A percentile compares a stretch with the other conserved stretches of the same genome.
These are phyloP conservation scores for Rhinichthys osculus DNA, from an alignment of 2,797 vertebrate genomes.

Conservation along the genomic window DNA sequence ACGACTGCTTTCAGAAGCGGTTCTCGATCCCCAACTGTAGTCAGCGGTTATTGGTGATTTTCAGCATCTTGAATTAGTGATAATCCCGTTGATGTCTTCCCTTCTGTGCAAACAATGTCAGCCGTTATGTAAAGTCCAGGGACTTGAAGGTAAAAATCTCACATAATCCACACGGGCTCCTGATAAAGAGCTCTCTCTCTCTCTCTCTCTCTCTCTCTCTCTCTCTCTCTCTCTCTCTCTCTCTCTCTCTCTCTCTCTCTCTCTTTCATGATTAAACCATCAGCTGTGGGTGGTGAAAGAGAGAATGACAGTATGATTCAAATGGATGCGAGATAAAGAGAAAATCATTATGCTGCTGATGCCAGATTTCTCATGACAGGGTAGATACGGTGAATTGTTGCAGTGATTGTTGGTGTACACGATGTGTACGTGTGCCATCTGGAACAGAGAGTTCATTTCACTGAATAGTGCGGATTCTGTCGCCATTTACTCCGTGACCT, in stretches of 20 bases:
- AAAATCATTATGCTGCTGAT: conserved; percentile 22
- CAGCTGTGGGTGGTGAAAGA: conserved; percentile 11
- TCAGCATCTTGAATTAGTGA: neutral
- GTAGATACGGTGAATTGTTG: conserved; percentile 9
- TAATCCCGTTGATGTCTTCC: neutral
- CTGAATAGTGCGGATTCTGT: neutral
- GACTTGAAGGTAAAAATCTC: conserved; percentile 7
- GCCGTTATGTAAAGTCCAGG: conserved; percentile 22
- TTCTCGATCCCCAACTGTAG: neutral
- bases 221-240: conserved; percentile 3
- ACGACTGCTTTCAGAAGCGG: neutral
- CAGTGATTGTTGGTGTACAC: neutral
- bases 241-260: conserved; percentile 6
- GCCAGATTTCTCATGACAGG: conserved; percentile 7
- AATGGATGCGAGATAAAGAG: conserved; percentile 19
- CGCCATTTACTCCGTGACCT: neutral
- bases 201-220: neutral
- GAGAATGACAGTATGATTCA: conserved; percentile 25
- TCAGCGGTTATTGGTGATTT: conserved; percentile 2
- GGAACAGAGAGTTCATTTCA: neutral
- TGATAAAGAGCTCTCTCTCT: neutral
- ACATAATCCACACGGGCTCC: conserved; percentile 7
- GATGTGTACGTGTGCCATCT: neutral
- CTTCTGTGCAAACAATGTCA: conserved; percentile 18
- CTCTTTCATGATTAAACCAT: conserved; percentile 29